Conservation (phyloP, 2,888 invertebrate genomes). For the Alentia gelatinosa region DNA sequence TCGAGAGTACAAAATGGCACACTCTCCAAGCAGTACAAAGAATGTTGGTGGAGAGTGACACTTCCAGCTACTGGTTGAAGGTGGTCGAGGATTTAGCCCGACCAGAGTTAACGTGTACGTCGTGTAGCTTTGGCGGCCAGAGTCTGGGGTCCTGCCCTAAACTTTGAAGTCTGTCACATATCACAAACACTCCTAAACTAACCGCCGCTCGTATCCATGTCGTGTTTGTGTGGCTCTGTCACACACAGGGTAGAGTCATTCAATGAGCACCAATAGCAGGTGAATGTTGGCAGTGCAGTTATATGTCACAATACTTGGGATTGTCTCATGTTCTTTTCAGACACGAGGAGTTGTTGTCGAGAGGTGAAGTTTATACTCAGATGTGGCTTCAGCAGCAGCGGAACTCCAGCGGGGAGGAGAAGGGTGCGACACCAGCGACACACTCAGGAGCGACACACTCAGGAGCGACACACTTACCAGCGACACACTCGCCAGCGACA, state of each 20-base stretch:
- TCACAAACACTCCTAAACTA: neutral
- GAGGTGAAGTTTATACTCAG: conserved; percentile 89
- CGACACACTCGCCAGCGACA: too few species aligned
- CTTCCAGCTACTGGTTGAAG: too few species aligned
- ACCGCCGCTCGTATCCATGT: neutral
- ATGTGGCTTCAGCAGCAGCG: conserved; percentile 94
- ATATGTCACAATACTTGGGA: neutral
- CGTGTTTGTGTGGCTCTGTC: neutral
- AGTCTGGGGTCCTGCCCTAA: neutral
- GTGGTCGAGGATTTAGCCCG: too few species aligned
- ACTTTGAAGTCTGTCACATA: neutral
- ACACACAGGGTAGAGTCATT: neutral
- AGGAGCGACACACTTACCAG: neutral
- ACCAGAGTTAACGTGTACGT: too few species aligned
- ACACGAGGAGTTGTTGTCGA: conserved; percentile 87
- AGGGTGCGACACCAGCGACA: neutral
- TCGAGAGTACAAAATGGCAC: too few species aligned
- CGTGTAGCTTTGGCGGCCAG: too few species aligned
- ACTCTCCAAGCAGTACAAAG: too few species aligned
- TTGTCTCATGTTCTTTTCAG: conserved; percentile 81
- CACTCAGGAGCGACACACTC: neutral
- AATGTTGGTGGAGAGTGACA: too few species aligned
- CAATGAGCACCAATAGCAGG: neutral
- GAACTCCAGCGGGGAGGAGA: conserved; percentile 3
- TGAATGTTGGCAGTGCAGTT: neutral